These are phyloP conservation scores for Aricia agestis DNA, from an alignment of 1,140 invertebrate species.

Conservation along the genomic window DNA sequence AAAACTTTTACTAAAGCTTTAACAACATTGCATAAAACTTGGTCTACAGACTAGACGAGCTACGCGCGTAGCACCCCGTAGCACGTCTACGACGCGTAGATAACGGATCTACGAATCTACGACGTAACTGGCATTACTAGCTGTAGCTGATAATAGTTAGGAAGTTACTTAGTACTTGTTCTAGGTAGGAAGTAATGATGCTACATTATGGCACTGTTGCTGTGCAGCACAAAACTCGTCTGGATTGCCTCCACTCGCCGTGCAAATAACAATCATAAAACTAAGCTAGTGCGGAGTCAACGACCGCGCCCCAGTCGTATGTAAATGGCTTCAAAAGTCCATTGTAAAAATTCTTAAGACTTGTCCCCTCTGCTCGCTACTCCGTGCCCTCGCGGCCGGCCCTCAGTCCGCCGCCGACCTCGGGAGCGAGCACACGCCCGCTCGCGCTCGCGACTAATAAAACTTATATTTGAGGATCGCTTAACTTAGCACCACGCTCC, in stretches of 20 bases:
- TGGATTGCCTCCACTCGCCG: background rate
- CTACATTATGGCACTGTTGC: background rate
- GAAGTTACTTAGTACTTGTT: background rate
- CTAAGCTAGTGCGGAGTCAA: background rate
- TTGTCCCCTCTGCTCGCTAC: background rate
- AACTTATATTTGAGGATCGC: background rate
- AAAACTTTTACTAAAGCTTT: background rate
- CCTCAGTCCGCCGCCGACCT: background rate
- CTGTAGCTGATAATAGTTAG: background rate
- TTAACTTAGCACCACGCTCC: background rate
- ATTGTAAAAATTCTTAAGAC: slow-evolving; percentile 3
- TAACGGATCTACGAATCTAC: background rate
- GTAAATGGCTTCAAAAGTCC: background rate
- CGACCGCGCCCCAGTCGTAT: background rate
- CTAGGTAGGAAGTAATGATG: background rate
- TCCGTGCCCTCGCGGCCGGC: background rate
- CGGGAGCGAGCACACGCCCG: background rate
- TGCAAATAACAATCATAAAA: background rate
- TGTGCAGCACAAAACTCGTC: background rate
- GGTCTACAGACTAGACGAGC: background rate
- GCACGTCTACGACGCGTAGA: background rate
- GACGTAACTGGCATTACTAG: background rate
- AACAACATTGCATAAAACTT: background rate
- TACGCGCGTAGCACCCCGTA: background rate
- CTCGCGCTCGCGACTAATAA: background rate